These are phyloP conservation scores for Tortricodes alternella DNA, from an alignment of 2,888 invertebrate genomes.

Conservation along the genomic window DNA sequence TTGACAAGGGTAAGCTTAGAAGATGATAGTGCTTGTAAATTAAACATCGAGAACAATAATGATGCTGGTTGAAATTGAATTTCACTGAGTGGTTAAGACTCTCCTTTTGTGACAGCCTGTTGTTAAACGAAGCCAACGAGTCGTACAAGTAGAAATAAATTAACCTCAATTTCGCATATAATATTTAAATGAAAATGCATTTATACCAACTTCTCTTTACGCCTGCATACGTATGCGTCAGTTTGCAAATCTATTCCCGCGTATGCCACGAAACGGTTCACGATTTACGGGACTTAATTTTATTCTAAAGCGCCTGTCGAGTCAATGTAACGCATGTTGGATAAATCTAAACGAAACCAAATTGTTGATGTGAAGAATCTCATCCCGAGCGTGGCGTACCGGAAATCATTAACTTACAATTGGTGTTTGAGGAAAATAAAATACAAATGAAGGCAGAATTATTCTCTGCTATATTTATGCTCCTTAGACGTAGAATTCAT, in stretches of 20 bases:
- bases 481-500: conserved; percentile 3
- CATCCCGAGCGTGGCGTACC: conserved; percentile 18
- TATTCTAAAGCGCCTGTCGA: not conserved
- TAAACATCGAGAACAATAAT: conserved; percentile 35
- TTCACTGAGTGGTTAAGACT: conserved; percentile 34
- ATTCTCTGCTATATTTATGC: not conserved
- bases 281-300: conserved; percentile 6
- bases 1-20: not conserved
- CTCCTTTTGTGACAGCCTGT: conserved; percentile 43
- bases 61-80: conserved; percentile 37
- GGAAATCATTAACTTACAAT: conserved; percentile 49
- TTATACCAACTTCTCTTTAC: not conserved
- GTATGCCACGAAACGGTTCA: not conserved
- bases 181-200: conserved; percentile 2
- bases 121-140: conserved; percentile 44
- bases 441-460: not conserved
- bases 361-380: conserved; percentile 4
- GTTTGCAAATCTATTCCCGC: conserved; percentile 41
- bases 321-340: conserved; percentile 2
- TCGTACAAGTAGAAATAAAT: conserved; percentile 51
- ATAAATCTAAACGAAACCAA: not conserved
- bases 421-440: conserved; percentile 37
- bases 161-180: conserved; percentile 34
- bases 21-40: conserved; percentile 2
- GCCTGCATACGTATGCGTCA: conserved; percentile 25